Evolutionary conservation across 2,888 invertebrate species (phyloP).

Genomic region (Lasius fuliginosus): DNA sequence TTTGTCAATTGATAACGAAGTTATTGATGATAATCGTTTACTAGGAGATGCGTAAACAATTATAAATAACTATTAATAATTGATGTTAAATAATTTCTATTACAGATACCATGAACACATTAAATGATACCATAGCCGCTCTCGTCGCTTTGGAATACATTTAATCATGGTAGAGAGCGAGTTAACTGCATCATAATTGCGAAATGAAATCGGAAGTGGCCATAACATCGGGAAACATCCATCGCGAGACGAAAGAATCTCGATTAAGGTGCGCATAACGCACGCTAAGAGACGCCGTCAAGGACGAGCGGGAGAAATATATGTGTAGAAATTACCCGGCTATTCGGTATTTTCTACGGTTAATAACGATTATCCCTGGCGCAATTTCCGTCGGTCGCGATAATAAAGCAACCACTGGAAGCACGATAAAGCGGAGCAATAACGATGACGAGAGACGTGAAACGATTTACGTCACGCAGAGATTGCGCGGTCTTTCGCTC

Average conservation of each 20-base stretch:
- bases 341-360: conserved; percentile 41
- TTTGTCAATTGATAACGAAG: not conserved
- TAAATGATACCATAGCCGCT: not conserved
- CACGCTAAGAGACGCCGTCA: conserved; percentile 46
- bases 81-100: conserved; percentile 2
- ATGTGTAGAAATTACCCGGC: conserved; percentile 41
- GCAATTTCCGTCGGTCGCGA: conserved; percentile 37
- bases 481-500: not conserved
- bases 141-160: not conserved
- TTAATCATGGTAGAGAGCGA: not conserved
- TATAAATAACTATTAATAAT: not conserved
- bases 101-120: not conserved
- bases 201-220: conserved; percentile 31
- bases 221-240: conserved; percentile 24
- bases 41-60: not conserved
- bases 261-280: conserved; percentile 62
- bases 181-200: conserved; percentile 18
- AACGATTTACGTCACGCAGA: not conserved
- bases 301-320: conserved; percentile 43
- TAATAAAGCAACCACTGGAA: conserved; percentile 37
- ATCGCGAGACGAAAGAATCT: conserved; percentile 43
- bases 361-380: conserved; percentile 46
- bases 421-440: conserved; percentile 43
- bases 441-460: conserved; percentile 19
- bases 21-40: no score